These are phyloP conservation scores for Isurus oxyrinchus DNA, from an alignment of 2,113 vertebrate species.

Conservation along the genomic window DNA sequence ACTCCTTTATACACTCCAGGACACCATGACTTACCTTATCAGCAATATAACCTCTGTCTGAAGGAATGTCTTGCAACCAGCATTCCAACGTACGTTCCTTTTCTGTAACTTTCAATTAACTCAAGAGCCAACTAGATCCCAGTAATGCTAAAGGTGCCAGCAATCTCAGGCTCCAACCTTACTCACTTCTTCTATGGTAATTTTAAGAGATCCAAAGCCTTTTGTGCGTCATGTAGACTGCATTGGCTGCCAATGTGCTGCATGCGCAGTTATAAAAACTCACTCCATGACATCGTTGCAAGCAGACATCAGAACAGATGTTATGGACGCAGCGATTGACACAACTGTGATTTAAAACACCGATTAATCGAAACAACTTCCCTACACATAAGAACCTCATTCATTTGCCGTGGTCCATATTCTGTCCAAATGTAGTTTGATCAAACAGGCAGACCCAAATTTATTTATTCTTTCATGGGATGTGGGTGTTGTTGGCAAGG, in stretches of 20 bases:
- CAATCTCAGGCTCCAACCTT: not conserved
- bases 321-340: not conserved
- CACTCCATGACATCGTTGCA: too few relatives aligned
- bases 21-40: not conserved
- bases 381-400: not conserved
- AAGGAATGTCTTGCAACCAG: not conserved
- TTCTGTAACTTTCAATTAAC: not conserved
- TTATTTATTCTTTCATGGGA: too few relatives aligned
- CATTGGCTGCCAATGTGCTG: too few relatives aligned
- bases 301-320: not conserved
- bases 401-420: not conserved
- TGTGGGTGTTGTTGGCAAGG: too few relatives aligned
- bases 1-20: not conserved
- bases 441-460: not conserved
- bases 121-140: not conserved
- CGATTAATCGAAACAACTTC: conserved; percentile 4
- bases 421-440: not conserved
- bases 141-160: not conserved
- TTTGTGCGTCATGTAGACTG: too few relatives aligned
- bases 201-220: not conserved
- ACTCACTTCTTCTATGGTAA: not conserved
- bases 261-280: too few relatives aligned
- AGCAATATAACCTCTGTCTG: not conserved
- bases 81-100: not conserved
- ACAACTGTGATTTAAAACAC: conserved; percentile 22